phyloP scores from a whole-genome alignment of 2,797 vertebrate genomes.

The Sternotherus odoratus region DNA sequence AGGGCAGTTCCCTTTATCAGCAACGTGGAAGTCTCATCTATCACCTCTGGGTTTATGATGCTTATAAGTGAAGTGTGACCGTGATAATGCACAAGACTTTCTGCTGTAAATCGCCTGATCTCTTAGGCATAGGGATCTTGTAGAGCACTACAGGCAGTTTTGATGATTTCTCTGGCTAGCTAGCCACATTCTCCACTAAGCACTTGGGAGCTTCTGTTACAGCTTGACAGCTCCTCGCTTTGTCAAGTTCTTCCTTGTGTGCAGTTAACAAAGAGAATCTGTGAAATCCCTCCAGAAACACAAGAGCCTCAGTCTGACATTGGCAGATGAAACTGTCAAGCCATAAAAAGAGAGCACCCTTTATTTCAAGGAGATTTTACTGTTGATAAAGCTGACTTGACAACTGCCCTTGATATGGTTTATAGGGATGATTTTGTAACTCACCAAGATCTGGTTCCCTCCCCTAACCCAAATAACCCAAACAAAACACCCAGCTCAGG shows the following conservation, averaged over 20 bases:
- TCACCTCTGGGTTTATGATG: constrained; percentile 56
- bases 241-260: neutral
- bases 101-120: constrained; percentile 36
- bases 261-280: constrained; percentile 15
- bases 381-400: neutral
- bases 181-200: neutral
- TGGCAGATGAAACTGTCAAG: neutral
- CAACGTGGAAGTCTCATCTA: constrained; percentile 50
- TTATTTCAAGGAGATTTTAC: neutral
- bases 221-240: neutral
- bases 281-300: neutral
- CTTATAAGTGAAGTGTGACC: constrained; percentile 43
- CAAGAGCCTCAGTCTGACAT: neutral
- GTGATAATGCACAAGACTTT: constrained; percentile 19
- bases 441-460: neutral
- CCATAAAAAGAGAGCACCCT: neutral
- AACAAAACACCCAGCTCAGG: neutral
- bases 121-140: constrained; percentile 33
- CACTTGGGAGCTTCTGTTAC: neutral
- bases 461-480: neutral
- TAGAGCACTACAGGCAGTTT: neutral
- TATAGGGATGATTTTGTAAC: neutral
- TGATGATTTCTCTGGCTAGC: neutral
- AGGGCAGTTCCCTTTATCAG: constrained; percentile 66
- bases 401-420: neutral